phyloP scores from a whole-genome alignment of 2,797 vertebrate species.

The Pangasius djambal region DNA sequence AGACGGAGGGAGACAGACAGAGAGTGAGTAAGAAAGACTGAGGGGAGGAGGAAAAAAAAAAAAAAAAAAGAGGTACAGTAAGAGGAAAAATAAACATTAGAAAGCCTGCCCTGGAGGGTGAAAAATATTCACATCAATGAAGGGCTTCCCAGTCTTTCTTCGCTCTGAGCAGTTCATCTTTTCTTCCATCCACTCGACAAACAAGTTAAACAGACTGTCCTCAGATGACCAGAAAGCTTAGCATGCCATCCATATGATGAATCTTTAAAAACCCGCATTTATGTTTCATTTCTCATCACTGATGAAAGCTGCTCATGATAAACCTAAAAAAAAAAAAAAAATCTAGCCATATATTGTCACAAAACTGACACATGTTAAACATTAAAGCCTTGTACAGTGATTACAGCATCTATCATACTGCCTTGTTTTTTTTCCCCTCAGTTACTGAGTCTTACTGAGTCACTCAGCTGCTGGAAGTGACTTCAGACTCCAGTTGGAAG shows the following conservation, averaged over 20 bases:
- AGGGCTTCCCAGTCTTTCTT: conserved; percentile 29
- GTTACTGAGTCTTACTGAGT: neutral
- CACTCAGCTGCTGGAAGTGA: neutral
- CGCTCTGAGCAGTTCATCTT: conserved; percentile 19
- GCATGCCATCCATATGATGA: neutral
- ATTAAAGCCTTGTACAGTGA: neutral
- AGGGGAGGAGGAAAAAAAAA: neutral
- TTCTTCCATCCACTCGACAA: neutral
- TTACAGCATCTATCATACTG: neutral
- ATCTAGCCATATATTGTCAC: neutral
- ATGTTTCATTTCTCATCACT: neutral
- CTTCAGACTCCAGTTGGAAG: neutral
- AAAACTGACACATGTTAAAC: conserved; percentile 9
- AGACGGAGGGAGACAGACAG: conserved; percentile 63
- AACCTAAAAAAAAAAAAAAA: neutral
- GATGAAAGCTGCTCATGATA: conserved; percentile 1
- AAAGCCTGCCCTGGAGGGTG: conserved; percentile 42
- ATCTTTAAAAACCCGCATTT: neutral
- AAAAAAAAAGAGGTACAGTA: neutral
- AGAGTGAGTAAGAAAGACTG: conserved; percentile 12
- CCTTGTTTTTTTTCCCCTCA: neutral
- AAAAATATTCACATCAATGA: conserved; percentile 37
- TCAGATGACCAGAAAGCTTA: neutral
- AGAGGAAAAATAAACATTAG: conserved; percentile 33
- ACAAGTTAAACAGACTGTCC: conserved; percentile 9